Evolutionary conservation across 2,797 vertebrate genomes (phyloP), one percentile per base, ranked within the genome.

Genomic region (Mus spretus): DNA sequence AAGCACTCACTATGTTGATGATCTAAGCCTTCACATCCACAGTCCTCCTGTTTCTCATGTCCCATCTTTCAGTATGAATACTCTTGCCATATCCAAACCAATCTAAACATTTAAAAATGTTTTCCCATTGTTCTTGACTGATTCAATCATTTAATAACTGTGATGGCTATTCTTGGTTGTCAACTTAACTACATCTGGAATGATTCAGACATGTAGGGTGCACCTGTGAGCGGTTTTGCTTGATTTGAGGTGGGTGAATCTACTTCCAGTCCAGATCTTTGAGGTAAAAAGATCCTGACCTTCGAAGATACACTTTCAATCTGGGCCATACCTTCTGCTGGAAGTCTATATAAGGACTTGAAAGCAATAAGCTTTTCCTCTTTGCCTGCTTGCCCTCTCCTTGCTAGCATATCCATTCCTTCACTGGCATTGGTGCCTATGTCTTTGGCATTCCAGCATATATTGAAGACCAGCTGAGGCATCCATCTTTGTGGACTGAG

Each of bases 81-180:
- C 83, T 83, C n/a, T 70, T 87, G 26, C n/a, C 44, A 78, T 88
- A 78, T 95, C 4, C n/a, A 93, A 90, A 88, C 37, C 79, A 89
- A 83, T 86, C 37, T 78, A 86, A 83, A 57, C 70, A 84, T 50
- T 96, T 81, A 11, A 28, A 90, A 87, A 77, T 72, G n/a, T 28
- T 1, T 92, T 92, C 89, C 20, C 14, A 80, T 4, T 90, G 14
- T 93, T 97, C 31, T 80, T 96, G 65, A 92, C 91, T 53, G 86
- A 78, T 55, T 80, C 40, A 53, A 85, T 77, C 57, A 85, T 90
- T 77, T 91, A 40, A 70, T 79, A 77, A 85, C 40, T 47, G 59
- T 47, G 82, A 34, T 84, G 82, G 17, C 28, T 65, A 84, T 47
- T 84, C 17, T 65, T 61, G 10, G 17, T 34, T 31, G 8, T 84